Conservation (phyloP, 2,797 vertebrate species). For the Bufotes viridis region DNA sequence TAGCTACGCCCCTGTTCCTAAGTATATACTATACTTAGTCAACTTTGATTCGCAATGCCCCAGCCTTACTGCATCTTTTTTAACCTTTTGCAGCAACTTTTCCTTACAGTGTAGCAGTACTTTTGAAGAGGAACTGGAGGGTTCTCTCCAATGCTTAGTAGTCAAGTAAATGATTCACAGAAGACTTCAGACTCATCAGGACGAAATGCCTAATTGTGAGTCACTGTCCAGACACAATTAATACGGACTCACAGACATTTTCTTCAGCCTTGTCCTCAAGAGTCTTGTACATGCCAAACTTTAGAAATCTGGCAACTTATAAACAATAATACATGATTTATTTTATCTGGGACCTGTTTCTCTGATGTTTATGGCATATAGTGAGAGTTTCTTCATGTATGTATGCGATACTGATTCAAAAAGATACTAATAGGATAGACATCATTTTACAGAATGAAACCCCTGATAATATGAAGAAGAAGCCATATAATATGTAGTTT, state of each 20-base stretch:
- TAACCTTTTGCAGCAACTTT: too few relatives aligned
- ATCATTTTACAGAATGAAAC: too few relatives aligned
- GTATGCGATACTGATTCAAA: too few relatives aligned
- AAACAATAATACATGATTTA: not conserved
- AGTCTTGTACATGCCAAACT: not conserved
- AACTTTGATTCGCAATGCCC: too few relatives aligned
- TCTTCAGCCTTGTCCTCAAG: constrained; percentile 11
- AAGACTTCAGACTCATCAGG: not conserved
- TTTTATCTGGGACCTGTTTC: not conserved
- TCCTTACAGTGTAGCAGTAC: not conserved
- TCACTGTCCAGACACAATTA: constrained; percentile 24
- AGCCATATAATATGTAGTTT: too few relatives aligned
- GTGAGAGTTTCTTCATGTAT: too few relatives aligned
- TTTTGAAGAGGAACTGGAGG: not conserved
- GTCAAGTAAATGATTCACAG: constrained; percentile 15
- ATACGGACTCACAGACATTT: constrained; percentile 24
- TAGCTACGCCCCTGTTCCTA: too few relatives aligned
- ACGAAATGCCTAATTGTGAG: constrained; percentile 17
- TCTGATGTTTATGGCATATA: not conserved
- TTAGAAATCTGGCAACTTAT: not conserved
- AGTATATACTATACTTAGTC: too few relatives aligned
- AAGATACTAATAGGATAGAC: too few relatives aligned
- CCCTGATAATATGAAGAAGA: too few relatives aligned
- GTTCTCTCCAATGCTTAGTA: not conserved
- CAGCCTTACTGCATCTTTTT: not conserved